These are phyloP conservation scores for Andrena bucephala DNA, from an alignment of 2,888 invertebrate species.

Conservation along the genomic window DNA sequence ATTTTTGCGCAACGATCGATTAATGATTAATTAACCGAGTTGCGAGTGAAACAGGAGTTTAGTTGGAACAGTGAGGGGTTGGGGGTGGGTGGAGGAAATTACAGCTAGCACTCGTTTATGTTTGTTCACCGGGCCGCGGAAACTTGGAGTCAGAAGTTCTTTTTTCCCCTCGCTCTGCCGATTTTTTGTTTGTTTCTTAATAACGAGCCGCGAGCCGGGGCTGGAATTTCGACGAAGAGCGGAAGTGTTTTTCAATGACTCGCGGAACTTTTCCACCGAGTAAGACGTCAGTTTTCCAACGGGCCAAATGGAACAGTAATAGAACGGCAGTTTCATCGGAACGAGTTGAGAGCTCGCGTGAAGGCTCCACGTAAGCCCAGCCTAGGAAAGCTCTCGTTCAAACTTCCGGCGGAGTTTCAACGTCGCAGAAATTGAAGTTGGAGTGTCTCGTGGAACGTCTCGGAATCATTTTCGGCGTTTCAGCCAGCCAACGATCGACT, in stretches of 20 bases:
- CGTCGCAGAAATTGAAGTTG: conserved; percentile 70
- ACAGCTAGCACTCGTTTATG: conserved; percentile 24
- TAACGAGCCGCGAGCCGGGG: conserved; percentile 37
- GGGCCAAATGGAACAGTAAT: conserved; percentile 69
- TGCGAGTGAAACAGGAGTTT: background rate
- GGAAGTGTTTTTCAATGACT: conserved; percentile 65
- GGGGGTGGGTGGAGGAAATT: conserved; percentile 16
- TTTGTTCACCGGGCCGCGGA: conserved; percentile 19
- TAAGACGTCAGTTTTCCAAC: conserved; percentile 63
- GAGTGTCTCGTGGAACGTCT: conserved; percentile 61
- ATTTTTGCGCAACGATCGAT: background rate
- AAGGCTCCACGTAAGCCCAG: conserved; percentile 55
- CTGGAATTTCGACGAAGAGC: conserved; percentile 44
- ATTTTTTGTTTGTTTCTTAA: conserved; percentile 38
- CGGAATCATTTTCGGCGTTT: conserved; percentile 65
- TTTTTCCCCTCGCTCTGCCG: background rate
- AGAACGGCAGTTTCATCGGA: conserved; percentile 69
- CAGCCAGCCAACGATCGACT: conserved; percentile 38
- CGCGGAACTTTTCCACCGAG: conserved; percentile 60
- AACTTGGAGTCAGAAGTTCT: conserved; percentile 32
- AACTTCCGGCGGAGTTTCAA: conserved; percentile 66
- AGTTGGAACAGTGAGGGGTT: background rate
- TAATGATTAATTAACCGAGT: conserved; percentile 36
- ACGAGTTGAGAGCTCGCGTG: conserved; percentile 69
- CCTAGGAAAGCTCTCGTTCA: conserved; percentile 63